These are phyloP conservation scores for Alces alces DNA, from an alignment of 2,113 vertebrate genomes.

Conservation along the genomic window DNA sequence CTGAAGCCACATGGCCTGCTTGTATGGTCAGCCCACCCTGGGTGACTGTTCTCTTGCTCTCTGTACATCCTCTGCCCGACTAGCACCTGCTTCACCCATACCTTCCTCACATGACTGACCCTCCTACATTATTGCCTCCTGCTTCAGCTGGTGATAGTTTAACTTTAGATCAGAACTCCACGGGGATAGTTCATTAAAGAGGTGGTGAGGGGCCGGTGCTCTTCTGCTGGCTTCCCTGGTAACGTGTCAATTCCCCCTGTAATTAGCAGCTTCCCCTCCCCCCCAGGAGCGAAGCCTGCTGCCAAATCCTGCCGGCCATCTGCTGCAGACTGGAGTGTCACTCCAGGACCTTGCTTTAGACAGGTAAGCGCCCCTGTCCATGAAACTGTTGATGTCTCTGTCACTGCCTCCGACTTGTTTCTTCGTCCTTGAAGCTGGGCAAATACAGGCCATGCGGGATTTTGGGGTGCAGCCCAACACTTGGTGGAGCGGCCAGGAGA, in stretches of 20 bases:
- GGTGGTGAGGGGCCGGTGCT: neutral
- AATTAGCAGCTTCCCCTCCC: neutral
- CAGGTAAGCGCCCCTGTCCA: neutral
- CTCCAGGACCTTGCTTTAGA: neutral
- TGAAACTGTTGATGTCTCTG: neutral
- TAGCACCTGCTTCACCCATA: neutral
- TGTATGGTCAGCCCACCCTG: neutral
- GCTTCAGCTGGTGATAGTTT: neutral
- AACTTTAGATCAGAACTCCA: neutral
- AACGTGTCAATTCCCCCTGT: neutral
- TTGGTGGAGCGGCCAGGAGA: neutral
- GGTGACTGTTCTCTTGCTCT: neutral
- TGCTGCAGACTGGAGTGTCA: no score
- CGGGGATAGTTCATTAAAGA: neutral
- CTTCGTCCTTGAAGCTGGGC: neutral
- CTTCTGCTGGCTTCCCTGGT: neutral
- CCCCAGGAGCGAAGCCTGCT: neutral
- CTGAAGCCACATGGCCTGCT: neutral
- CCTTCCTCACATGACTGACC: neutral
- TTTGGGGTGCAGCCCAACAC: neutral
- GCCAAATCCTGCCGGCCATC: accelerated
- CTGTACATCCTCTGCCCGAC: neutral
- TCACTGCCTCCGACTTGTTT: neutral
- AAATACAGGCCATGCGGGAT: neutral
- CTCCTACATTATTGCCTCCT: neutral